These are phyloP conservation scores for Phrynosoma platyrhinos DNA, from an alignment of 2,113 vertebrate genomes.

Conservation along the genomic window DNA sequence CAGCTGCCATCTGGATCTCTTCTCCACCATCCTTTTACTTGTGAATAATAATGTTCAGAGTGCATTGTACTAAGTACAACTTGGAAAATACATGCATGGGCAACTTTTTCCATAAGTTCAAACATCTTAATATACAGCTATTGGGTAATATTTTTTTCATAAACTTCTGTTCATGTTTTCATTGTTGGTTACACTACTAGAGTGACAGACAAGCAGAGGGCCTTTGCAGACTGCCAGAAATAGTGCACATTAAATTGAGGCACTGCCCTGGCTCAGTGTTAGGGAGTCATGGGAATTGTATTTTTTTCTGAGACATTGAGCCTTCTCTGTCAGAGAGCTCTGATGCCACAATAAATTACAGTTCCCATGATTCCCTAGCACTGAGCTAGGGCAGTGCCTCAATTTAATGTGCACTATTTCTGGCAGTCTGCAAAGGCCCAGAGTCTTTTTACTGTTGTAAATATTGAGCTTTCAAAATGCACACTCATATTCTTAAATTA, in stretches of 20 bases:
- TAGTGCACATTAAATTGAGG: no score
- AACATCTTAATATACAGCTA: background rate
- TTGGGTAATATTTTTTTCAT: background rate
- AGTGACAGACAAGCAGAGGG: background rate
- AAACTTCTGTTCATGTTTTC: background rate
- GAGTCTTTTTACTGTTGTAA: background rate
- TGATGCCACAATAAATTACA: no score
- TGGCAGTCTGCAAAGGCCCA: no score
- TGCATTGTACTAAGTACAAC: background rate
- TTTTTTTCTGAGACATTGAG: no score
- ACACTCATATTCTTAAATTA: no score
- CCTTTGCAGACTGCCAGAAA: no score
- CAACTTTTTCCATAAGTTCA: background rate
- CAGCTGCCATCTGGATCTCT: background rate
- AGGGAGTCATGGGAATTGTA: no score
- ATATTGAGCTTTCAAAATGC: background rate
- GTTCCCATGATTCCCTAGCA: no score
- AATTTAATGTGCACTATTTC: no score
- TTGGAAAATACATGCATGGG: accelerated
- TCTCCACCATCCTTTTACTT: background rate
- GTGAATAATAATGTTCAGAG: conserved; percentile 21
- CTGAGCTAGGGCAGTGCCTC: no score
- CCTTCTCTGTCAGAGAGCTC: no score
- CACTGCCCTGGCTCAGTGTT: no score
- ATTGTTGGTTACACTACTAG: background rate